Evolutionary conservation across 2,797 vertebrate genomes (phyloP), one percentile per base, ranked within the genome.

Genomic region (Gouania willdenowi): DNA sequence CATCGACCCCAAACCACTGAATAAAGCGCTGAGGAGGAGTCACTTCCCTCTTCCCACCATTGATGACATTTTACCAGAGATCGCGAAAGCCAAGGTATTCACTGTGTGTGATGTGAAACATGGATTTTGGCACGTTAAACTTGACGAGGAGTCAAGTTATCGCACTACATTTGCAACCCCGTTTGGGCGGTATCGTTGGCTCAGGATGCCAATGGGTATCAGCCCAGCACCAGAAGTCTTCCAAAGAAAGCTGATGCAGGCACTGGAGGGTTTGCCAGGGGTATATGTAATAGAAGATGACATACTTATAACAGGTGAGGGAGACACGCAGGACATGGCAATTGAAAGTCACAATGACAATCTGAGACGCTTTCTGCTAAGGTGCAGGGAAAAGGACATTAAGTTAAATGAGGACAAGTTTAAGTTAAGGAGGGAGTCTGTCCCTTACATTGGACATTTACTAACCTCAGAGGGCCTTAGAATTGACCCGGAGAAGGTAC

Each of bases 41-140:
- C 5, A 1, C 2, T 50, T 41, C 5, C 17, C 1, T 1, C 11
- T 40, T 5, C 12, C 3, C 21, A 33, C 23, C 3, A 22, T 4
- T 16, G 36, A 49, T 3, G 24, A 34, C 13, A 22, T 33, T 7
- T 8, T 34, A 5, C 10, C 8, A 1, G 24, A 50, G 8, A 8
- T 34, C 3, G 23, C 20, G 2, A 23, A 41, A 28, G 6, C 17
- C 0, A 26, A 49, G 12, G 25, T 29, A 0, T 5, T 41, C 10
- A 18, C 35, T 16, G 57, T 71, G 0, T 71, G 65, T 28, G 56
- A 77, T 1, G 16, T 69, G 0, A 72, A 49, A 6, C 4, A 13
- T 7, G 48, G 48, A 0, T 55, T 66, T 8, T 73, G 59, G 54
- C 54, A 58, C 18, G 34, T 42, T 2, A 26, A 41, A 8, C n/a